These are phyloP conservation scores for Minunthozetes semirufus DNA, from an alignment of 2,888 invertebrate genomes.

Conservation along the genomic window DNA sequence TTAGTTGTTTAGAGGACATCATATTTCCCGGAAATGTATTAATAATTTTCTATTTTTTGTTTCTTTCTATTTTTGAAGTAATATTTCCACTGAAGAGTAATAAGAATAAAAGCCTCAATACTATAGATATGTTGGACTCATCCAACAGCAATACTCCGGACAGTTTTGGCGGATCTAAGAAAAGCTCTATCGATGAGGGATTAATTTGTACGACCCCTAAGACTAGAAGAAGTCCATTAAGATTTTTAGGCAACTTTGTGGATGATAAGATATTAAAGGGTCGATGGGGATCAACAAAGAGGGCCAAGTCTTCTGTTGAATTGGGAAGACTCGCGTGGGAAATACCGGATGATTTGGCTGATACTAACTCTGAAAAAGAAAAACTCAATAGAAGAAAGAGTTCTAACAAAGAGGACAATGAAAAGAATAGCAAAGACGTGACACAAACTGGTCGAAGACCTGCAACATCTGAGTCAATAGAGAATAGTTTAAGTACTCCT, in stretches of 20 bases:
- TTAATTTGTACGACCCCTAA: slow-evolving; percentile 21
- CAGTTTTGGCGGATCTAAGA: slow-evolving; percentile 25
- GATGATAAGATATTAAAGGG: slow-evolving; percentile 36
- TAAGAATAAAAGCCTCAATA: slow-evolving; percentile 22
- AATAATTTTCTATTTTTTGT: background rate
- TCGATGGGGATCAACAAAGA: slow-evolving; percentile 33
- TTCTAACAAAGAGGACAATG: slow-evolving; percentile 11
- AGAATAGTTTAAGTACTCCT: background rate
- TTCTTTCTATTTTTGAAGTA: slow-evolving; percentile 18
- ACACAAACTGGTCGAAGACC: background rate
- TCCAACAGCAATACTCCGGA: slow-evolving; percentile 3
- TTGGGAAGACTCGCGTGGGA: slow-evolving; percentile 21
- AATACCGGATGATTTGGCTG: slow-evolving; percentile 28
- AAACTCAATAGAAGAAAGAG: slow-evolving; percentile 29
- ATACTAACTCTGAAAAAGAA: background rate
- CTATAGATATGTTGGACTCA: slow-evolving; percentile 13
- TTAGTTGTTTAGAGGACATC: background rate
- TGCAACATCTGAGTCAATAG: background rate
- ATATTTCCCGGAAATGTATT: slow-evolving; percentile 17
- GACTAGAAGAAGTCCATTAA: slow-evolving; percentile 35
- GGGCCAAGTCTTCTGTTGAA: slow-evolving; percentile 35
- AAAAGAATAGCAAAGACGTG: background rate
- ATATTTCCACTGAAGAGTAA: slow-evolving; percentile 33
- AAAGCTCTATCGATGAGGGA: slow-evolving; percentile 34
- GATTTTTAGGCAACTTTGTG: slow-evolving; percentile 34